These are phyloP conservation scores for Halesus radiatus DNA, from an alignment of 1,140 invertebrate species.

Conservation along the genomic window DNA sequence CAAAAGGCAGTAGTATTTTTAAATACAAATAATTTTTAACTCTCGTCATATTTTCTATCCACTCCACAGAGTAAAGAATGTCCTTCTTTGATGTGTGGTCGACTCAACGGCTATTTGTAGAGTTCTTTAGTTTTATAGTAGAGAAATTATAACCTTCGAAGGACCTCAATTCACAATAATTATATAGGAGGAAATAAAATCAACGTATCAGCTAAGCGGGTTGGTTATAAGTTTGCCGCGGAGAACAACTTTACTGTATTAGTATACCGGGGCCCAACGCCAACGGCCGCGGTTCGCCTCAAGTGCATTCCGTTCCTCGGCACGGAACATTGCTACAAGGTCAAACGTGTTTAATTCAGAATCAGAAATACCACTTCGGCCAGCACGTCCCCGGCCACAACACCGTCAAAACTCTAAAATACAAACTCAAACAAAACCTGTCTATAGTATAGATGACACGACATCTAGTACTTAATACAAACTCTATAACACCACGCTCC, in stretches of 20 bases:
- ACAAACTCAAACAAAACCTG: constrained; percentile 27
- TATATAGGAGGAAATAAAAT: not conserved
- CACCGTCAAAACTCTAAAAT: constrained; percentile 8
- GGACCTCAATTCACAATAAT: not conserved
- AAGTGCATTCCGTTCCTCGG: constrained; percentile 19
- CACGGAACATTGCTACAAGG: constrained; percentile 28
- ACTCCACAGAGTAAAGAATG: no score
- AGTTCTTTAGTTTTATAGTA: no score
- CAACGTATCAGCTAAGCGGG: not conserved
- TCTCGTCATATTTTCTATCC: no score
- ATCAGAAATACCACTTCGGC: constrained; percentile 9
- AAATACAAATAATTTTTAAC: no score
- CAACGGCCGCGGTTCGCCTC: not conserved
- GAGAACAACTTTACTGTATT: not conserved
- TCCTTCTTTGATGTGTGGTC: no score
- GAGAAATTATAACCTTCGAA: no score
- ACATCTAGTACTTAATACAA: not conserved
- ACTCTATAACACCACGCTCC: no score
- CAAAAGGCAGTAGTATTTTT: no score
- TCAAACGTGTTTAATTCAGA: constrained; percentile 37
- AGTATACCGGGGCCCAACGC: not conserved
- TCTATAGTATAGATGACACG: constrained; percentile 10
- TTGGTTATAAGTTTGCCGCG: not conserved
- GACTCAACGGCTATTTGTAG: no score
- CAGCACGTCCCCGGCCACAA: not conserved